Base-by-base conservation (phyloP, 2,888 invertebrate species). In the Leptothorax acervorum region DNA sequence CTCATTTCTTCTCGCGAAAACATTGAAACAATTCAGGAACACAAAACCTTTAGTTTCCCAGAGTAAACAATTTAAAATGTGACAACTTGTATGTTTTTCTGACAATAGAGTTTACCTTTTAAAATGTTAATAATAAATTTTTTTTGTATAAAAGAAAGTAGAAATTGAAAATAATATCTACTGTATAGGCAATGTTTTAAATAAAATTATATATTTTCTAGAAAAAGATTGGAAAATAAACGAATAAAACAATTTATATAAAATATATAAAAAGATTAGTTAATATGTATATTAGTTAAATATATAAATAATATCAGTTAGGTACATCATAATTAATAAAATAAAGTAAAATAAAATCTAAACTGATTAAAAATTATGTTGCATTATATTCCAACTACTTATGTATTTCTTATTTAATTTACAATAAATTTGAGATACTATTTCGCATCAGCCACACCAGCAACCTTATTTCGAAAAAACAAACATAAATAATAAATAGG, bases 1-100 rank as follows among this genome's bases (percentile, higher is more conserved):
- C n/a, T 53, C 53, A 53, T 53, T 55, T 55, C 53, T 55, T 9
- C 73, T 45, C 35, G 60, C 35, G 39, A 28, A 73, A 81, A 73
- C 79, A 73, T 57, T 60, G 39, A 39, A 79, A 60, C 48, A 73
- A 5, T 35, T 73, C 39, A 39, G 31, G 1, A 48, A 70, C n/a
- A 28, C 11, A n/a, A 79, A 39, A 73, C 28, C 23, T 57, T 45
- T 31, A 23, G 15, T 57, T 53, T 73, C 0, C 1, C 11, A 12
- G 8, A 39, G 23, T 39, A 48, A 60, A 73, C 48, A 60, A 35
- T 73, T 35, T 60, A 12, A 73, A 60, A 18, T 60, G 12, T 48
- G 35, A 31, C 53, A 68, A 45, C 5, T 18, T 15, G 11, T 35
- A 48, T 73, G 3, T 12, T 51, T 60, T 74, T 45, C 15, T n/a